Evolutionary conservation across 2,797 vertebrate species (phyloP).

Genomic region (Apogon talboti): DNA sequence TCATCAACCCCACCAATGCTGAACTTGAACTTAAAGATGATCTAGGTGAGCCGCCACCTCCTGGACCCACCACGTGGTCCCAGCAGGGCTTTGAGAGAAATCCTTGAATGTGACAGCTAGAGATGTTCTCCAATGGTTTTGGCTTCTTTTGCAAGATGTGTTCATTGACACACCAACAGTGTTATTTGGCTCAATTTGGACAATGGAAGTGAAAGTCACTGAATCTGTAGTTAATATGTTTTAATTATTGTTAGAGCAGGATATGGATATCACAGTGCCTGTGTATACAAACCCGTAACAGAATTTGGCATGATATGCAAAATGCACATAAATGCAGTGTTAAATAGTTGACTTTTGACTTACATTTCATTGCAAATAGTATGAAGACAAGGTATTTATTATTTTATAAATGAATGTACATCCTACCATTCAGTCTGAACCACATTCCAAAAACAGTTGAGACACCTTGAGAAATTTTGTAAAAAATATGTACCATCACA

Average conservation of each 20-base stretch:
- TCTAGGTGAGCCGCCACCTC: conserved; percentile 89
- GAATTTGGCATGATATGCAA: no score
- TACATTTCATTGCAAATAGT: no score
- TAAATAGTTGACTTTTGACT: no score
- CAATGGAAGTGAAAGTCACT: neutral
- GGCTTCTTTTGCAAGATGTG: neutral
- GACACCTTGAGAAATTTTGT: no score
- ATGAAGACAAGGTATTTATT: no score
- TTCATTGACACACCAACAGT: conserved; percentile 29
- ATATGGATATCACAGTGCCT: no score
- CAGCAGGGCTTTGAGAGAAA: conserved; percentile 39
- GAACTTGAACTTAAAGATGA: conserved; percentile 99
- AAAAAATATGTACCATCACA: no score
- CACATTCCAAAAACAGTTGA: no score
- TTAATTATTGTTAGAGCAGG: neutral
- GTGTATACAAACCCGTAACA: no score
- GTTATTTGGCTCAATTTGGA: neutral
- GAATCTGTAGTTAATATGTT: neutral
- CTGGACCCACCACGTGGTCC: neutral
- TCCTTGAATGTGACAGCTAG: conserved; percentile 56
- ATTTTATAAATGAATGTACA: no score
- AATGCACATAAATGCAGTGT: no score
- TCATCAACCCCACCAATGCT: conserved; percentile 99
- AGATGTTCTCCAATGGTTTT: neutral
- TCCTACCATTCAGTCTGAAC: no score